These are phyloP conservation scores for Amphimedon queenslandica DNA, from an alignment of 37 sponge, comb jelly and placozoan genomes.

Conservation along the genomic window DNA sequence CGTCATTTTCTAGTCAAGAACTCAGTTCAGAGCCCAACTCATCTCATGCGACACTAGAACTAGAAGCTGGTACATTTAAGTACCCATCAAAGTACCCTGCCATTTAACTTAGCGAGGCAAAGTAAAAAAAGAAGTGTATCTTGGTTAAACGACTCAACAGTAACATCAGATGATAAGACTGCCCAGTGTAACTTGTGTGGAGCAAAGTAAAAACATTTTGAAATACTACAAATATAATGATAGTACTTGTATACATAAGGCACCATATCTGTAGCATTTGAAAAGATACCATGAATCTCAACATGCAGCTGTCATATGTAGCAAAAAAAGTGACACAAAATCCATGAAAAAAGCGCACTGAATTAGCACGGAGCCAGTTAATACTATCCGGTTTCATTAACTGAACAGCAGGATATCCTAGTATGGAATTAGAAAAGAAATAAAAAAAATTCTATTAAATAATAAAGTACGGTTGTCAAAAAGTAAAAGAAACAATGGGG, in stretches of 20 bases:
- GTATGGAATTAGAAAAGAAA: too few relatives aligned
- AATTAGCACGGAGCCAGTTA: background rate
- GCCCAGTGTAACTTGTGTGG: background rate
- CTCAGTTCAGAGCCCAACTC: too few relatives aligned
- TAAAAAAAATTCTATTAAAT: too few relatives aligned
- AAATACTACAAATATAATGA: background rate
- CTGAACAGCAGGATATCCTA: background rate
- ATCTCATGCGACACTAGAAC: too few relatives aligned
- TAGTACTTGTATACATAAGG: background rate
- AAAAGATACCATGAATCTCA: background rate
- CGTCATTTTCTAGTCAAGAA: too few relatives aligned
- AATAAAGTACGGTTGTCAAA: too few relatives aligned
- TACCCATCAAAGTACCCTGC: too few relatives aligned
- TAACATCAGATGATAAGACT: background rate
- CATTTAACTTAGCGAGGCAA: too few relatives aligned
- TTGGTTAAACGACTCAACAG: background rate
- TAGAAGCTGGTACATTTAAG: too few relatives aligned
- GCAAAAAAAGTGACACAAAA: background rate
- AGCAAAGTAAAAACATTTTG: background rate
- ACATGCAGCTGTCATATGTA: background rate
- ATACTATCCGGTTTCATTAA: background rate
- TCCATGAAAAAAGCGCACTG: background rate
- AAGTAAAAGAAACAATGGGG: too few relatives aligned
- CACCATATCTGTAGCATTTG: background rate
- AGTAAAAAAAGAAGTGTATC: background rate